phyloP scores from a whole-genome alignment of 2,113 vertebrate species.

The Oreochromis spilurus region DNA sequence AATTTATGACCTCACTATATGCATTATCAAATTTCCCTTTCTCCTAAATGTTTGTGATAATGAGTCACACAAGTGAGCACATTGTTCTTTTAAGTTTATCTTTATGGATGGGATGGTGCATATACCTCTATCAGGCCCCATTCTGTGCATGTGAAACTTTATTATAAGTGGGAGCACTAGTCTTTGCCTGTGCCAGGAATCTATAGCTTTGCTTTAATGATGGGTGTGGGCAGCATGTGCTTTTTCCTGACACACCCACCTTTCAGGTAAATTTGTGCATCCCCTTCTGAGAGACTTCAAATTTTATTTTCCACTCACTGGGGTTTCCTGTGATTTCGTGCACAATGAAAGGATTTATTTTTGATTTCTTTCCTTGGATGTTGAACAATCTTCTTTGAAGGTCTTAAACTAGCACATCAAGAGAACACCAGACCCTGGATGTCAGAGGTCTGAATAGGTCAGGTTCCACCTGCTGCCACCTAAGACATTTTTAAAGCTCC shows the following conservation, averaged over 20 bases:
- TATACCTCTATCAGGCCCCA: not conserved
- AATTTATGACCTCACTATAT: not conserved
- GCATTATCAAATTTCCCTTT: not conserved
- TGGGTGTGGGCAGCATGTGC: not conserved
- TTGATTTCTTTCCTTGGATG: not conserved
- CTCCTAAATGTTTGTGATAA: not conserved
- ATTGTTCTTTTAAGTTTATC: not conserved
- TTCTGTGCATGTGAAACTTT: not conserved
- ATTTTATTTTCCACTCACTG: not conserved
- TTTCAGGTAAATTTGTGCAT: not conserved
- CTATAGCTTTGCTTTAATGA: not conserved
- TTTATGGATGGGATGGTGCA: not conserved
- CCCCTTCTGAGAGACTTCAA: not conserved
- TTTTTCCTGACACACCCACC: not conserved
- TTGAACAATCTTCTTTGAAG: not conserved
- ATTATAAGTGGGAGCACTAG: not conserved
- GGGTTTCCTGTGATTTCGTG: not conserved
- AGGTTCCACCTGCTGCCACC: not conserved
- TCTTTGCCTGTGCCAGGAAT: not conserved
- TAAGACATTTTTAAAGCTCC: not conserved
- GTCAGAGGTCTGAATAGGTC: not conserved
- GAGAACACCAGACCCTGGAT: not conserved
- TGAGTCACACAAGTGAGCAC: not conserved
- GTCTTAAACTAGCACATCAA: not conserved
- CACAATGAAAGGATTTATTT: not conserved